These are phyloP conservation scores for Rhinichthys osculus DNA, from an alignment of 2,797 vertebrate genomes.

Conservation along the genomic window DNA sequence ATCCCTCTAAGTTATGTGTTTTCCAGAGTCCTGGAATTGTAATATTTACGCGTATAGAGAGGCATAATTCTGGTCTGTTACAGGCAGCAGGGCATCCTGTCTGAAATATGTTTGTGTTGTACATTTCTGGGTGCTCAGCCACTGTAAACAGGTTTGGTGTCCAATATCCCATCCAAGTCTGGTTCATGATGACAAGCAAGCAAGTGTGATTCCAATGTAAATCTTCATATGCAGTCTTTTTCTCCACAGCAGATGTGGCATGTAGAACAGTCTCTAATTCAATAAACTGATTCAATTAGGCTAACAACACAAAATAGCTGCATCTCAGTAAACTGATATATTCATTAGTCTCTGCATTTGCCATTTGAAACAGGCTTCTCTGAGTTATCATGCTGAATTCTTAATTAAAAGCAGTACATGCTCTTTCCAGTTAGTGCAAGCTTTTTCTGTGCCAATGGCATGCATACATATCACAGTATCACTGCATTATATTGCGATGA, in stretches of 20 bases:
- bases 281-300: constrained; percentile 29
- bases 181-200: constrained; percentile 26
- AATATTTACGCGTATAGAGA: constrained; percentile 27
- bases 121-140: constrained; percentile 41
- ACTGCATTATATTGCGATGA: constrained; percentile 27
- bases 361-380: background rate
- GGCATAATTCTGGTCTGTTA: constrained; percentile 16
- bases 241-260: constrained; percentile 17
- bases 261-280: constrained; percentile 28
- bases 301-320: constrained; percentile 30
- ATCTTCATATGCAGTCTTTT: constrained; percentile 27
- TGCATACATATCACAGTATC: constrained; percentile 6
- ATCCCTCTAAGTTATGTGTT: constrained; percentile 33
- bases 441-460: constrained; percentile 5
- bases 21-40: constrained; percentile 22
- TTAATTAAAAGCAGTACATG: constrained; percentile 1
- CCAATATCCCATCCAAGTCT: constrained; percentile 24
- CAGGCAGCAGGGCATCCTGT: constrained; percentile 1
- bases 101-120: constrained; percentile 37
- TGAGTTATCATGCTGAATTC: background rate
- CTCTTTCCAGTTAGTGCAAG: background rate
- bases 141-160: constrained; percentile 33
- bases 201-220: constrained; percentile 12
- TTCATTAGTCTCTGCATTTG: background rate
- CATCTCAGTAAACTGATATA: constrained; percentile 22